Evolutionary conservation across 2,113 vertebrate genomes (phyloP).

Genomic region (Smithornis capensis): DNA sequence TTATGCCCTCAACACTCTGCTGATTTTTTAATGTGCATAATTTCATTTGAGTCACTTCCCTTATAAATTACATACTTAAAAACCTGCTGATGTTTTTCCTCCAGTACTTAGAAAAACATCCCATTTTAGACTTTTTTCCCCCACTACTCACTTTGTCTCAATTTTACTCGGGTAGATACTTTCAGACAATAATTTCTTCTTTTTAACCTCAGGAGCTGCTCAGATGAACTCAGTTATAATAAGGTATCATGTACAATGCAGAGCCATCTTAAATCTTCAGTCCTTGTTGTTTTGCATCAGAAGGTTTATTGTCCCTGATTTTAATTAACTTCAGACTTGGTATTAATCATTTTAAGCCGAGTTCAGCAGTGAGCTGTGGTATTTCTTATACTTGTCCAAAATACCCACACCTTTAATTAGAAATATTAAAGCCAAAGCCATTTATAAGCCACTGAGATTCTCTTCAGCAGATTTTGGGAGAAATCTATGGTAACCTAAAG

Average conservation of each 20-base stretch:
- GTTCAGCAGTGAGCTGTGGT: background rate
- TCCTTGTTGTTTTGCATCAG: background rate
- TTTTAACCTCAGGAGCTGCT: background rate
- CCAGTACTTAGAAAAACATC: background rate
- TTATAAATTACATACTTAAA: slow-evolving; percentile 6
- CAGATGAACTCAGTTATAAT: background rate
- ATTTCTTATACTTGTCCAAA: background rate
- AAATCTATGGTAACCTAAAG: background rate
- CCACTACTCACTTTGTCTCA: background rate
- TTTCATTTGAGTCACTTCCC: slow-evolving; percentile 48
- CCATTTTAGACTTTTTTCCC: background rate
- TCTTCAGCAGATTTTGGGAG: background rate
- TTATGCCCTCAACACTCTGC: slow-evolving; percentile 13
- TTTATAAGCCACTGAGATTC: background rate
- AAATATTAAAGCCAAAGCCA: background rate
- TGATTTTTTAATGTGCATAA: slow-evolving; percentile 35
- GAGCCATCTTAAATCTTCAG: background rate
- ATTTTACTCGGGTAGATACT: background rate
- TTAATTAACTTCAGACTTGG: background rate
- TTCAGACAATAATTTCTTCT: background rate
- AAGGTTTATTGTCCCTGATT: background rate
- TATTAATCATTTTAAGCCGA: background rate
- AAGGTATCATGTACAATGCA: fast-evolving
- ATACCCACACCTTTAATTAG: background rate
- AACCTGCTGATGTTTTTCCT: background rate